These are phyloP conservation scores for Ptychodera flava DNA, from an alignment of 35 echinoderm and acorn worm genomes.

Conservation along the genomic window DNA sequence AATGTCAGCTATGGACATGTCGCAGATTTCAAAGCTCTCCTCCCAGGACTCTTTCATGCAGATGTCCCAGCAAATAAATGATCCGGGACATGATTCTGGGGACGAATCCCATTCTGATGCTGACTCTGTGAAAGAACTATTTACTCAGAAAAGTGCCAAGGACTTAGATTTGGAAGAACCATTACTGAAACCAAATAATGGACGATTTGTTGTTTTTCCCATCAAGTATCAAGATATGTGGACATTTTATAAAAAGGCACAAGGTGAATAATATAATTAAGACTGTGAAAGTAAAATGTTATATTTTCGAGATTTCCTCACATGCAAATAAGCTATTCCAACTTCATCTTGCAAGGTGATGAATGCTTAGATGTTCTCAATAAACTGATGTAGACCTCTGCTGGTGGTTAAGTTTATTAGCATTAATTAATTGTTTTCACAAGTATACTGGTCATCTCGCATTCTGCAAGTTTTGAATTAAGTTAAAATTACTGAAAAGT, in stretches of 20 bases:
- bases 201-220: conserved; percentile 78
- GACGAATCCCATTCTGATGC: not conserved
- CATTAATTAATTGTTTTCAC: not conserved
- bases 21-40: not conserved
- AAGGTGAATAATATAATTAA: conserved; percentile 37
- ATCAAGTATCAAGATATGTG: conserved; percentile 85
- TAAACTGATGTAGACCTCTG: not conserved
- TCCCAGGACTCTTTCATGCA: not conserved
- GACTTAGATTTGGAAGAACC: conserved; percentile 50
- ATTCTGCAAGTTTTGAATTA: too few relatives aligned
- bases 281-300: not conserved
- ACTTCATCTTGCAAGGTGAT: not conserved
- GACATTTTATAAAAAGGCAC: conserved; percentile 89
- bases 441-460: not conserved
- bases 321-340: too few relatives aligned
- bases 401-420: not conserved
- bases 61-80: not conserved
- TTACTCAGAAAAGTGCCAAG: not conserved
- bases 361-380: not conserved
- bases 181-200: conserved; percentile 37
- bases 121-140: not conserved
- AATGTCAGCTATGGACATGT: not conserved
- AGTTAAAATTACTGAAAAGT: too few relatives aligned
- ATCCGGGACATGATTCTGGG: not conserved
- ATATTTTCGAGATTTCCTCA: not conserved